Percentiles rank a stretch among this genome's conserved stretches.
phyloP scores from a whole-genome alignment of 2,888 invertebrate species.

The Entomobrya proxima region DNA sequence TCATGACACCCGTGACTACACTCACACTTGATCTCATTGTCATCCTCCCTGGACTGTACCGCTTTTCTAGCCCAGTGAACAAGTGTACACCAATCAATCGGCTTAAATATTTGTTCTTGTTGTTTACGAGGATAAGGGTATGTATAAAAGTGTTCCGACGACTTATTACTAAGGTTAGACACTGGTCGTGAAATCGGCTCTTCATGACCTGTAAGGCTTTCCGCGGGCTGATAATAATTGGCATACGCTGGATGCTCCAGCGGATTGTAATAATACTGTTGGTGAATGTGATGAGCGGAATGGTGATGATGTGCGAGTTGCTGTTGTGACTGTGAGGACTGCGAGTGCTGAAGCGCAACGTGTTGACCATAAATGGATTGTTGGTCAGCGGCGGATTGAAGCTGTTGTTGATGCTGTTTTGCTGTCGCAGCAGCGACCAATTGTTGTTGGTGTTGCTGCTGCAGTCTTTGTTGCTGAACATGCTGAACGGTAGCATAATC shows the following conservation, averaged over 20 bases:
- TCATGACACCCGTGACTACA: constrained; percentile 75
- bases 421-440: constrained; percentile 31
- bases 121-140: constrained; percentile 73
- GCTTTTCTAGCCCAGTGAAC: constrained; percentile 75
- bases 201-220: constrained; percentile 72
- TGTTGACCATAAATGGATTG: constrained; percentile 51
- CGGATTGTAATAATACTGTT: constrained; percentile 70
- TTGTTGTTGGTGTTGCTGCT: constrained; percentile 54
- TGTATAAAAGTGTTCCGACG: constrained; percentile 75
- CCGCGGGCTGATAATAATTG: constrained; percentile 68
- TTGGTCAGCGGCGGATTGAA: constrained; percentile 51
- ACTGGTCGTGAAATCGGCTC: constrained; percentile 74
- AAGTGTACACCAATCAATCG: constrained; percentile 74
- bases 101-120: constrained; percentile 73
- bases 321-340: constrained; percentile 36
- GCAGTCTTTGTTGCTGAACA: constrained; percentile 58
- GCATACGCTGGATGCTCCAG: constrained; percentile 67
- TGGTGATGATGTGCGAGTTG: constrained; percentile 37
- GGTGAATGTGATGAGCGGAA: constrained; percentile 48
- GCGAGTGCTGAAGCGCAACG: constrained; percentile 35
- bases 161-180: constrained; percentile 75
- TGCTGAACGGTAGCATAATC: constrained; percentile 70
- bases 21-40: constrained; percentile 72
- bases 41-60: constrained; percentile 75
- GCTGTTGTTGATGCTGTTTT: constrained; percentile 59